phyloP scores from a whole-genome alignment of 2,888 invertebrate species.

The Drosophila eohydei region DNA sequence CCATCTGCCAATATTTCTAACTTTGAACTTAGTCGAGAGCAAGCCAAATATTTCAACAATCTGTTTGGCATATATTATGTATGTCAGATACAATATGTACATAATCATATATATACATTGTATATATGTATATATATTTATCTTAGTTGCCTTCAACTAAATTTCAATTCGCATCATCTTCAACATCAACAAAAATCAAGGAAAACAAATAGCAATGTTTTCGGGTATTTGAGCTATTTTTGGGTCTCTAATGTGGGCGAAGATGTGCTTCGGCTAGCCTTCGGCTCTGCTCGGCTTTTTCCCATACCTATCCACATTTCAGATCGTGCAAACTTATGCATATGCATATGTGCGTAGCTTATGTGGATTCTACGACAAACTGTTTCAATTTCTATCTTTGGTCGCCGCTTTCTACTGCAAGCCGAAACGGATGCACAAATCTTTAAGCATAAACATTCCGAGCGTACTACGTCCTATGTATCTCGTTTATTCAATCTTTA shows the following conservation, averaged over 20 bases:
- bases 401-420: conserved; percentile 23
- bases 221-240: conserved; percentile 69
- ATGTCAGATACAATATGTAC: conserved; percentile 35
- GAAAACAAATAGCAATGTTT: conserved; percentile 78
- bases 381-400: conserved; percentile 46
- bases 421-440: conserved; percentile 26
- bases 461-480: neutral
- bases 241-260: conserved; percentile 68
- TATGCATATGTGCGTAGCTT: conserved; percentile 27
- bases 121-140: conserved; percentile 3
- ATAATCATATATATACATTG: conserved; percentile 3
- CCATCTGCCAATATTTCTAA: conserved; percentile 54
- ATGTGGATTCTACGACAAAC: conserved; percentile 32
- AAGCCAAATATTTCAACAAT: conserved; percentile 53
- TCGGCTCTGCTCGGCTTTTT: conserved; percentile 52
- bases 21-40: conserved; percentile 49
- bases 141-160: conserved; percentile 62
- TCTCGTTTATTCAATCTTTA: neutral
- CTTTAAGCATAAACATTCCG: conserved; percentile 15
- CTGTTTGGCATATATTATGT: conserved; percentile 41
- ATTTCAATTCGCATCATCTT: conserved; percentile 77
- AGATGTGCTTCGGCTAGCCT: conserved; percentile 59
- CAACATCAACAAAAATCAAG: conserved; percentile 65
- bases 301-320: conserved; percentile 27
- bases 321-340: conserved; percentile 12